Conservation (phyloP, 1,140 invertebrate genomes). For the Grapholita molesta region DNA sequence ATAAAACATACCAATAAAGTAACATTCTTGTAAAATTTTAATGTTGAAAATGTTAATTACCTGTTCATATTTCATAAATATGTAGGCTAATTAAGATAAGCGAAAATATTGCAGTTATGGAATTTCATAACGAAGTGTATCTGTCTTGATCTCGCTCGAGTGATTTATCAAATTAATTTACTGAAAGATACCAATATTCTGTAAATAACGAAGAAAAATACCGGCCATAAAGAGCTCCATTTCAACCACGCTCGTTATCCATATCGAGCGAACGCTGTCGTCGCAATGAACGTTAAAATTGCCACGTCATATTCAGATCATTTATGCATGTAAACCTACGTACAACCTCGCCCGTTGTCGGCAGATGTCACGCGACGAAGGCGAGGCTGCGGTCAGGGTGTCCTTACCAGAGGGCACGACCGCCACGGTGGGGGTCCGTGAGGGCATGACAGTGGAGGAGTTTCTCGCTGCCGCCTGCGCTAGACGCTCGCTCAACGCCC, state of each 20-base stretch:
- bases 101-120: neutral
- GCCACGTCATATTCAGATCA: slow-evolving; percentile 7
- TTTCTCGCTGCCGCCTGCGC: slow-evolving; percentile 94
- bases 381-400: slow-evolving; percentile 92
- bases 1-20: too few species aligned
- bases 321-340: slow-evolving; percentile 6
- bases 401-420: slow-evolving; percentile 89
- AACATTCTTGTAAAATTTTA: too few species aligned
- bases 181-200: neutral
- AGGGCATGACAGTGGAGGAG: slow-evolving; percentile 96
- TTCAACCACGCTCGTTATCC: slow-evolving; percentile 7
- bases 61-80: too few species aligned
- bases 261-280: slow-evolving; percentile 13
- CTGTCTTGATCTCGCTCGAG: too few species aligned
- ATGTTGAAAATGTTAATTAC: too few species aligned
- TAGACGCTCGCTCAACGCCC: slow-evolving; percentile 92
- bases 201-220: slow-evolving; percentile 1
- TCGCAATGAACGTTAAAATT: slow-evolving; percentile 9
- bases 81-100: neutral
- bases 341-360: neutral
- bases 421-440: slow-evolving; percentile 90
- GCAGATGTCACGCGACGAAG: slow-evolving; percentile 89
- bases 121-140: too few species aligned
- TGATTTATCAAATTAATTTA: too few species aligned
- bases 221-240: slow-evolving; percentile 1